Conservation (phyloP, 2,113 vertebrate genomes). For the Sarotherodon lohbergeri region DNA sequence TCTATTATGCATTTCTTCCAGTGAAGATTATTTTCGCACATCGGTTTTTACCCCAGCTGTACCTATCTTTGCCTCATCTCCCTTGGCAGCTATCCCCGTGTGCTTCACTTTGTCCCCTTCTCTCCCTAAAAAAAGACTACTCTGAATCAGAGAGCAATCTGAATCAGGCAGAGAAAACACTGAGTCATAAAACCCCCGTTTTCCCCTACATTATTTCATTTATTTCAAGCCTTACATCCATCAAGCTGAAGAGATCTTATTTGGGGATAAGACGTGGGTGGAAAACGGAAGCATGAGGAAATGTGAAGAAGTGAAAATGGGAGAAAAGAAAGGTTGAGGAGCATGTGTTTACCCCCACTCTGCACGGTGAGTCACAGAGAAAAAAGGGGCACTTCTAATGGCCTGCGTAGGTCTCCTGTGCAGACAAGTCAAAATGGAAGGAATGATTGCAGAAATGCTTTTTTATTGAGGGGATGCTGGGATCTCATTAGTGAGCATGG, state of each 20-base stretch:
- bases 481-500: conserved; percentile 50
- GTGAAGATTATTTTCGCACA: neutral
- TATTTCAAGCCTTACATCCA: conserved; percentile 13
- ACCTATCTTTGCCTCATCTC: neutral
- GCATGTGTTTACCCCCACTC: conserved; percentile 5
- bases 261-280: conserved; percentile 23
- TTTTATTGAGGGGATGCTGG: conserved; percentile 43
- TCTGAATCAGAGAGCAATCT: neutral
- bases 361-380: conserved; percentile 19
- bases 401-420: neutral
- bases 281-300: conserved; percentile 8
- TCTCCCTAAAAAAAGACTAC: neutral
- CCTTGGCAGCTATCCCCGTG: neutral
- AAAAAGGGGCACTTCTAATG: conserved; percentile 21
- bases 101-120: neutral
- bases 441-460: conserved; percentile 19
- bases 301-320: conserved; percentile 11
- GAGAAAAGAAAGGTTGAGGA: conserved; percentile 6
- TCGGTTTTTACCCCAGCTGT: neutral
- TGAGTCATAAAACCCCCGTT: conserved; percentile 25
- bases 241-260: conserved; percentile 37
- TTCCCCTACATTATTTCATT: conserved; percentile 20
- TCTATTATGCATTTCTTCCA: neutral
- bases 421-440: conserved; percentile 37
- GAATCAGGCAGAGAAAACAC: conserved; percentile 16